These are phyloP conservation scores for Elephas maximus DNA, from an alignment of 2,113 vertebrate species.

Conservation along the genomic window DNA sequence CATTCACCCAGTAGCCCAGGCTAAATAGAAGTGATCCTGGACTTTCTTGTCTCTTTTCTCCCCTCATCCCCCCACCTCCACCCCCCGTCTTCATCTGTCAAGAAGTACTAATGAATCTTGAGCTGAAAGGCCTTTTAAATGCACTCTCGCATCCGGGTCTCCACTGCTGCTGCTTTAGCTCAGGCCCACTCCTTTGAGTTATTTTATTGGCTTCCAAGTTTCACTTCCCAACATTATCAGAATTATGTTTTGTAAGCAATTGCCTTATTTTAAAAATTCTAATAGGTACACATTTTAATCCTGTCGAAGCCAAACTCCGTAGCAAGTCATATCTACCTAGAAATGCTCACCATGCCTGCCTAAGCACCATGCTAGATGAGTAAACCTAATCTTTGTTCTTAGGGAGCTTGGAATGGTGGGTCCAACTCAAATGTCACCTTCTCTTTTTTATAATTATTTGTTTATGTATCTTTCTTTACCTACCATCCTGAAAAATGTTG, in stretches of 20 bases:
- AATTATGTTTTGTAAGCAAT: not conserved
- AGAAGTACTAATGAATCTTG: not conserved
- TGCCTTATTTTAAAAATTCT: not conserved
- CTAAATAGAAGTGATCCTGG: not conserved
- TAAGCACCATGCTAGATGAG: not conserved
- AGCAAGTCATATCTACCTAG: not conserved
- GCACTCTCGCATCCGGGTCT: not conserved
- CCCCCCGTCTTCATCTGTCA: not conserved
- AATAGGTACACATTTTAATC: not conserved
- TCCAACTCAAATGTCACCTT: not conserved
- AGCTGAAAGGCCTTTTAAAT: not conserved
- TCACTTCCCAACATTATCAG: not conserved
- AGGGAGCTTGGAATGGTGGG: not conserved
- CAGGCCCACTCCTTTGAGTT: not conserved
- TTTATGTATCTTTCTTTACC: not conserved
- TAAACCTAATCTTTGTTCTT: not conserved
- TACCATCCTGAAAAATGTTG: not conserved
- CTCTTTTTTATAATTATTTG: not conserved
- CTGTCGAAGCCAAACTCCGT: not conserved
- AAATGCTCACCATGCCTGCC: not conserved
- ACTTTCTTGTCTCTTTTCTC: not conserved
- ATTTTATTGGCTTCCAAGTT: constrained; percentile 16
- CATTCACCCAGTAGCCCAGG: not conserved
- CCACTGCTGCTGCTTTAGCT: not conserved
- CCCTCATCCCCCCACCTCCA: not conserved